Evolutionary conservation across 2,888 invertebrate genomes (phyloP), one percentile per base, ranked within the genome.

Genomic region (Dryobota labecula): DNA sequence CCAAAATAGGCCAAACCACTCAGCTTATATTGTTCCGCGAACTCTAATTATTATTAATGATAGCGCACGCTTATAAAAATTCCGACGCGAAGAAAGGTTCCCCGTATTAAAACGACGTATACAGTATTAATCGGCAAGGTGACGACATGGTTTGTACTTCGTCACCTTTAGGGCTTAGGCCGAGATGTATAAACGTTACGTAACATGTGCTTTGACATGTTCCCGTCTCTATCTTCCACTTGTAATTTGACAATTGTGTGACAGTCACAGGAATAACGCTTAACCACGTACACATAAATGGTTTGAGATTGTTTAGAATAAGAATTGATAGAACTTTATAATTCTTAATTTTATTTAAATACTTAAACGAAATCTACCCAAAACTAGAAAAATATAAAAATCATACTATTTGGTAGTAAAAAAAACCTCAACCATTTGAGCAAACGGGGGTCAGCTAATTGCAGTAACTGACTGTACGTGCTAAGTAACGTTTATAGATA

Each of bases 41-140:
- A 89, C 87, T 89, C 90, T 93, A 93, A 95, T 95, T 94, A 93
- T 93, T 94, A 95, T 94, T 93, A 94, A 95, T 94, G 94, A 92
- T 90, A 89, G 91, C 80, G 87, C 86, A 83, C 87, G 89, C 86
- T 88, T 84, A 88, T 75, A 84, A 86, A 90, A 90, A 90, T 84
- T 88, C 86, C 85, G 78, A 85, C 87, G 79, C 77, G 83, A 86
- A 73, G 84, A 82, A 87, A 83, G 78, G 73, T 75, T 75, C 71
- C 70, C 56, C 60, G 49, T 84, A 79, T 74, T 82, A 72, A 70
- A 83, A 51, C 62, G 67, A 74, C 61, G 66, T 71, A 70, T 70
- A 72, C 41, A 56, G 60, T 74, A 69, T 81, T 74, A 78, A 82
- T 74, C 58, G 64, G 70, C 53, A 47, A 72, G 56, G 58, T 73